Evolutionary conservation across 2,797 vertebrate species (phyloP).

Genomic region (Taeniopygia guttata): DNA sequence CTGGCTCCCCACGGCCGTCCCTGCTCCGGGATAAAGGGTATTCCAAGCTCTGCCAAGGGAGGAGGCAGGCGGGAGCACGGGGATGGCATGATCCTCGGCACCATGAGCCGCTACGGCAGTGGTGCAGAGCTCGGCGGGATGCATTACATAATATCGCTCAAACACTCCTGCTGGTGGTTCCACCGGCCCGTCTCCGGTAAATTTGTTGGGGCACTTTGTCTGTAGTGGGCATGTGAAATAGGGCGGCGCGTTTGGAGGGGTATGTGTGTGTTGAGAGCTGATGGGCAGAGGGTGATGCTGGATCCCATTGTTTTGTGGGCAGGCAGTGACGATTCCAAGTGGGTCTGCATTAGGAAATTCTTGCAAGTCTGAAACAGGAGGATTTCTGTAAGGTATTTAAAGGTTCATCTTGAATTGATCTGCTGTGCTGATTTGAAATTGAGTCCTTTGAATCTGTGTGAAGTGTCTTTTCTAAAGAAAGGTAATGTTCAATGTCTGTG

Average conservation of each 20-base stretch:
- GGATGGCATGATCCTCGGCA: not conserved
- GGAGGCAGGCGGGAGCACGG: not conserved
- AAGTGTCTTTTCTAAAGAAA: not conserved
- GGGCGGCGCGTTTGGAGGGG: not conserved
- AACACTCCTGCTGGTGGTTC: not conserved
- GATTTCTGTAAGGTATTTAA: not conserved
- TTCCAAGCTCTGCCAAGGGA: not conserved
- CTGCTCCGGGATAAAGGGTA: not conserved
- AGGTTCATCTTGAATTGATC: not conserved
- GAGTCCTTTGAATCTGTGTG: not conserved
- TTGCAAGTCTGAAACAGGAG: not conserved
- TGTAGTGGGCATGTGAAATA: accelerated
- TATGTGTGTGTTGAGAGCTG: accelerated
- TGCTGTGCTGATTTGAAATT: not conserved
- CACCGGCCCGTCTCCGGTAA: accelerated
- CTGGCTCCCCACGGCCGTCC: not conserved
- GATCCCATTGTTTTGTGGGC: not conserved
- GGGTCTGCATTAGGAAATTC: not conserved
- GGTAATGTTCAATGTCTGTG: not conserved
- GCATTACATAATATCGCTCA: not conserved
- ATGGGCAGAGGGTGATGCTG: not conserved
- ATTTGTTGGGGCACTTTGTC: not conserved
- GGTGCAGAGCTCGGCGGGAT: not conserved
- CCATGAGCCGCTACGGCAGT: not conserved
- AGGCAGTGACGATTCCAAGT: not conserved